Evolutionary conservation across 1,140 invertebrate genomes (phyloP).

Genomic region (Tenebrio molitor): DNA sequence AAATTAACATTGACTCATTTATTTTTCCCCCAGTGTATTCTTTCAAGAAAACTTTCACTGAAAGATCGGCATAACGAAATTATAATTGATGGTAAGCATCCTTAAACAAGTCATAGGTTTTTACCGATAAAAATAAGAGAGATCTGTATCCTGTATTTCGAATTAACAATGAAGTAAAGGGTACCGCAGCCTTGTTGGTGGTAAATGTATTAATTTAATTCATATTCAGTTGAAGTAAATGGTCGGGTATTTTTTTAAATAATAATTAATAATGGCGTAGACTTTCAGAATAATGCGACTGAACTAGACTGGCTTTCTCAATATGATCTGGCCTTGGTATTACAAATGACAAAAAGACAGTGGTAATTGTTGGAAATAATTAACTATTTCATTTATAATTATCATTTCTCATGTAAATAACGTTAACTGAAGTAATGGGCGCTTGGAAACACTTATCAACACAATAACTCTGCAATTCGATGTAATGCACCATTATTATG

Average conservation of each 20-base stretch:
- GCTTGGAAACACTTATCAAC: slow-evolving; percentile 19
- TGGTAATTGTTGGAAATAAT: slow-evolving; percentile 20
- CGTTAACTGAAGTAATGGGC: not conserved
- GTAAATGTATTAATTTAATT: slow-evolving; percentile 19
- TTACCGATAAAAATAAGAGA: slow-evolving; percentile 17
- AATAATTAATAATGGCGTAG: slow-evolving; percentile 21
- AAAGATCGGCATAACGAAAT: not conserved
- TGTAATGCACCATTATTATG: slow-evolving; percentile 24
- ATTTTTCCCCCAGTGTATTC: no score
- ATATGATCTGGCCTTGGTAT: slow-evolving; percentile 33
- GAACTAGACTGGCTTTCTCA: slow-evolving; percentile 28
- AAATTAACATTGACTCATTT: slow-evolving; percentile 7
- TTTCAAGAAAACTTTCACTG: slow-evolving; percentile 9
- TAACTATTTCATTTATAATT: slow-evolving; percentile 11
- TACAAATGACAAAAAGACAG: slow-evolving; percentile 16
- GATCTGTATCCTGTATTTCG: no score
- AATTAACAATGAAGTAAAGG: slow-evolving; percentile 27
- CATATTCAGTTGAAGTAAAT: slow-evolving; percentile 23
- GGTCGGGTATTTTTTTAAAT: slow-evolving; percentile 10
- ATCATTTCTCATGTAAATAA: slow-evolving; percentile 16
- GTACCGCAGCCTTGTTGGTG: slow-evolving; percentile 21
- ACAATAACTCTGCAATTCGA: slow-evolving; percentile 22
- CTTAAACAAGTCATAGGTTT: not conserved
- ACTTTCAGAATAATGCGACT: slow-evolving; percentile 18
- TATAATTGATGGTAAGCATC: not conserved